Evolutionary conservation across 2,888 invertebrate species (phyloP).

Genomic region (Plagiodera versicolora): DNA sequence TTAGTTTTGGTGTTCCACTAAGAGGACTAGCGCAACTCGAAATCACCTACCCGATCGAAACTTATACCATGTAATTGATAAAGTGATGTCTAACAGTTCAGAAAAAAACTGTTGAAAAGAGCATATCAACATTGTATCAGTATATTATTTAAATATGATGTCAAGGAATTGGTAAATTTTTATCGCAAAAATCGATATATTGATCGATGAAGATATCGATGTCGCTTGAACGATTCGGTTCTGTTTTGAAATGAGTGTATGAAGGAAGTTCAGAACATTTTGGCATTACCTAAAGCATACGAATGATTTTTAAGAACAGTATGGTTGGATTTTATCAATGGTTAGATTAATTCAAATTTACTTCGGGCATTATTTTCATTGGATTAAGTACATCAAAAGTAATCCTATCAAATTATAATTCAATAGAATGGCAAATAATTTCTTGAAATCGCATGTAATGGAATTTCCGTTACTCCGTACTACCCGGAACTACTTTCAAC

Average conservation of each 20-base stretch:
- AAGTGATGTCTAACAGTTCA: constrained; percentile 6
- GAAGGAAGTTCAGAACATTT: too few relatives aligned
- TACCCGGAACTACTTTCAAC: too few relatives aligned
- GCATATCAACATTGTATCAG: constrained; percentile 6
- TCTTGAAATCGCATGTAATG: too few relatives aligned
- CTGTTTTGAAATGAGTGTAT: not conserved
- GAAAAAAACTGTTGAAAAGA: constrained; percentile 8
- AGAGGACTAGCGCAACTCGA: not conserved
- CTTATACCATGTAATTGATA: constrained; percentile 13
- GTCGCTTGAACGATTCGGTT: not conserved
- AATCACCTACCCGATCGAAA: not conserved
- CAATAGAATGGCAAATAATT: too few relatives aligned
- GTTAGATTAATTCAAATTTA: too few relatives aligned
- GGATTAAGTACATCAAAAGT: too few relatives aligned
- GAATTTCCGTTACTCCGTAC: too few relatives aligned
- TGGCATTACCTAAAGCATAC: too few relatives aligned
- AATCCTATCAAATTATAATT: too few relatives aligned
- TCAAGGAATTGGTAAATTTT: constrained; percentile 4
- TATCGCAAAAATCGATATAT: constrained; percentile 3
- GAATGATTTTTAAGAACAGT: too few relatives aligned
- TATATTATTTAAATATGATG: constrained; percentile 8
- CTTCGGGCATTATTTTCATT: too few relatives aligned
- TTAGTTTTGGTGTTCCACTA: not conserved
- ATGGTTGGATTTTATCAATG: too few relatives aligned
- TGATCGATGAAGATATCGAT: not conserved